Evolutionary conservation across 2,797 vertebrate genomes (phyloP), one percentile per base, ranked within the genome.

Genomic region (Alosa sapidissima): DNA sequence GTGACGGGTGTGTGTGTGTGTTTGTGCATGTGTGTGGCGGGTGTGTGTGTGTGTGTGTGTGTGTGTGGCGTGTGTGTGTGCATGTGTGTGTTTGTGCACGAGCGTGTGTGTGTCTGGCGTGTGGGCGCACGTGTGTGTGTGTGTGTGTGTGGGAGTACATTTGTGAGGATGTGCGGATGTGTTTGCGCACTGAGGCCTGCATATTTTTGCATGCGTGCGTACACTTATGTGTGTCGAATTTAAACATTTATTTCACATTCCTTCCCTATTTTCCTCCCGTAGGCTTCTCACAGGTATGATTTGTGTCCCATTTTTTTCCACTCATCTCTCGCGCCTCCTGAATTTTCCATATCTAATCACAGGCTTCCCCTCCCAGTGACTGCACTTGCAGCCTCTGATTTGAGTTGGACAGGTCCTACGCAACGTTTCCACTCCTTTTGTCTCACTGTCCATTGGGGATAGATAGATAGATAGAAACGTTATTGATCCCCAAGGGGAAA

Each of bases 221-320:
- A 88, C 90, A 87, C 89, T 89, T 75, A 36, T 19, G 68, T 83
- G 75, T 87, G 88, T 89, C 87, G 83, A 89, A 87, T 91, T 54
- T 83, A 83, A 90, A 88, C 55, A 72, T 81, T 83, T 84, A 89
- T 89, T 87, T 78, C 41, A 78, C 72, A 78, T 78, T 78, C 72
- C 72, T 78, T 78, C 72, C 19, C 13, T 8, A 78, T 78, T 45
- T 47, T 45, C 72, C 41, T 78, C 36, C 72, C 41, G 36, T 21
- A 16, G 72, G 72, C 36, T 47, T 3, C 41, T 78, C 72, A 47
- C 72, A 41, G 36, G 72, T 78, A 45, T 47, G 36, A 78, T 47
- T 78, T 78, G 41, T 78, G 72, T 78, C 41, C 14, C 72, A 78
- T 78, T 47, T 47, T 47, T 78, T 47, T 78, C 72, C 72, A 78